Evolutionary conservation across 2,797 vertebrate genomes (phyloP).

Genomic region (Triplophysa bombifrons): DNA sequence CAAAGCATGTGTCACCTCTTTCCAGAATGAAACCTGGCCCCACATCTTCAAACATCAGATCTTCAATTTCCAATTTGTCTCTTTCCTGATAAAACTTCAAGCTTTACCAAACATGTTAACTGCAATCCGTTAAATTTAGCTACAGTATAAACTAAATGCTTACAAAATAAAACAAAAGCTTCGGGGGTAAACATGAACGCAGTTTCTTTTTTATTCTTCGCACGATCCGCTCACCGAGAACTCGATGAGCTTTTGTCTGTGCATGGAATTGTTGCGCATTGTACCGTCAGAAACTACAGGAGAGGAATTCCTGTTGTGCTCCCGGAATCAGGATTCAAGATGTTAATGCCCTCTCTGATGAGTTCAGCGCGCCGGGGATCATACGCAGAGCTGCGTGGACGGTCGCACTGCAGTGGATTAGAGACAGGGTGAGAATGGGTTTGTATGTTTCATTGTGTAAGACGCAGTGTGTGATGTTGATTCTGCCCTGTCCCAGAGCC

Average conservation of each 20-base stretch:
- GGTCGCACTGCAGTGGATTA: conserved; percentile 24
- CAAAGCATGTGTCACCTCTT: background rate
- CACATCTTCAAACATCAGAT: background rate
- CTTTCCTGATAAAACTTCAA: background rate
- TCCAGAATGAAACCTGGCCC: background rate
- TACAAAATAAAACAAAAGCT: conserved; percentile 10
- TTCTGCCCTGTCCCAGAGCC: conserved; percentile 23
- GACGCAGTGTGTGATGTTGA: conserved; percentile 9
- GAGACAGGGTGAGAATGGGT: conserved; percentile 14
- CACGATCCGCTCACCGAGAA: conserved; percentile 15
- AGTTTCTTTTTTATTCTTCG: background rate
- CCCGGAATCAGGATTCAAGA: conserved; percentile 26
- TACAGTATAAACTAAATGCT: conserved; percentile 8
- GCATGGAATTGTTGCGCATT: conserved; percentile 41
- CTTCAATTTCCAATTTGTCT: background rate
- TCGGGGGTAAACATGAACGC: conserved; percentile 18
- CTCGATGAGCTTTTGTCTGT: conserved; percentile 38
- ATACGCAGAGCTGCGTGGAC: background rate
- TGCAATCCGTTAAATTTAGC: conserved; percentile 11
- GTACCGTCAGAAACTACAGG: conserved; percentile 42
- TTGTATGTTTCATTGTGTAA: conserved; percentile 1
- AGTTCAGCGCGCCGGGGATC: conserved; percentile 31
- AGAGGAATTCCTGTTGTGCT: conserved; percentile 43
- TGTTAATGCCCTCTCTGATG: conserved; percentile 30
- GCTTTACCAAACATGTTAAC: background rate